Evolutionary conservation across 2,113 vertebrate genomes (phyloP), one percentile per base, ranked within the genome.

Genomic region (Phaethornis superciliosus): DNA sequence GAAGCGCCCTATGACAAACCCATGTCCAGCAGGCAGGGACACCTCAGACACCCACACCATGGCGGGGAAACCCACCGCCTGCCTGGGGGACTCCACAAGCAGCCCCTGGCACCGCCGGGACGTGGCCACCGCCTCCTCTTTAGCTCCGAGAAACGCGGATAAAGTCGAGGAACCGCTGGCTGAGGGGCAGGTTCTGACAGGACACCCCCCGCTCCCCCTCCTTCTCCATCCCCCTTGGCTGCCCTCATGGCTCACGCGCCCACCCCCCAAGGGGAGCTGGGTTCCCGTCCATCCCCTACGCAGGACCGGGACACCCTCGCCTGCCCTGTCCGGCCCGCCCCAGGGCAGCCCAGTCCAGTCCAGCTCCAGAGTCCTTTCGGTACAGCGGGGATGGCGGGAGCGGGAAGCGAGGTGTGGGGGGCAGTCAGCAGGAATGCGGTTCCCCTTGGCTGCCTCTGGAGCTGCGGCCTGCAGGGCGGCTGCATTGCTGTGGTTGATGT

Each of bases 1-100:
- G 92, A 94, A 96, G 94, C 9, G 8, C 65, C 28, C 75, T 35
- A 89, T 80, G 79, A 60, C 60, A 95, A 95, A 15, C 51, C n/a
- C 85, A 44, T 14, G 33, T 63, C 80, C 76, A 15, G 78, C 88
- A 93, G 81, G 60, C 65, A 74, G 65, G 67, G 87, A 87, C 82
- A 47, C 27, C 72, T 84, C 65, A 24, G 75, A 44, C 59, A 37
- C 46, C 54, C 17, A 64, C 59, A 54, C 80, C 81, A 18, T 6
- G 13, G 49, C 62, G 26, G 72, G 76, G 56, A 78, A 58, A 78
- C 70, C 85, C 37, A 21, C 55, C 32, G 81, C 63, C 52, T 54
- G 42, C 7, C 60, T 10, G 0, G 59, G 64, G 35, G 33, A 8
- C 12, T 19, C 23, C 59, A 20, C 35, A 4, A 7, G 27, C 20